These are phyloP conservation scores for Pandemis heparana DNA, from an alignment of 2,888 invertebrate species.

Conservation along the genomic window DNA sequence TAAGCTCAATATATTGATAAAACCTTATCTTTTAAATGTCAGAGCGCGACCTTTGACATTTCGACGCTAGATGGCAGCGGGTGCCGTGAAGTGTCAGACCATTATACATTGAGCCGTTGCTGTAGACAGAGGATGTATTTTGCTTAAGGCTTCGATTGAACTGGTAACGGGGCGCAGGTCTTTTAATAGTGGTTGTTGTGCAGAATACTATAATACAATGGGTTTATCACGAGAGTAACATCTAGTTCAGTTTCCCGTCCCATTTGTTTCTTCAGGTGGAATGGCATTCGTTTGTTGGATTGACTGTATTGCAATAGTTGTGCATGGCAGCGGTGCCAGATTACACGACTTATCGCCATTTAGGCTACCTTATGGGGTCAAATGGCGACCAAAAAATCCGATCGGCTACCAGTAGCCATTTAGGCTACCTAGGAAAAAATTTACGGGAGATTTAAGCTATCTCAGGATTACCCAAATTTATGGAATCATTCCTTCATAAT, in stretches of 20 bases:
- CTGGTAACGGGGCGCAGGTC: slow-evolving; percentile 45
- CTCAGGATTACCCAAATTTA: too few relatives aligned
- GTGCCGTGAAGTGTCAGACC: slow-evolving; percentile 17
- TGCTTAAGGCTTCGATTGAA: slow-evolving; percentile 28
- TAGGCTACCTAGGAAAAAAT: too few relatives aligned
- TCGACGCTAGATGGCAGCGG: slow-evolving; percentile 24
- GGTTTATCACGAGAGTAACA: slow-evolving; percentile 51
- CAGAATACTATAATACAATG: slow-evolving; percentile 53
- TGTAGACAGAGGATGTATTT: not conserved
- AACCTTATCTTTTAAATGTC: slow-evolving; percentile 35
- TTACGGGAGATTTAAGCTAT: too few relatives aligned
- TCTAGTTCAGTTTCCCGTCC: slow-evolving; percentile 43
- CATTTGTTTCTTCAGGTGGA: slow-evolving; percentile 15
- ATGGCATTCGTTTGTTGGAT: not conserved
- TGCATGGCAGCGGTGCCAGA: too few relatives aligned
- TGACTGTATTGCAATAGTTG: not conserved
- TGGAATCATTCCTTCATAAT: too few relatives aligned
- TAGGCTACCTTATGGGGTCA: too few relatives aligned
- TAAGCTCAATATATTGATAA: slow-evolving; percentile 10
- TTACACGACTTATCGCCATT: too few relatives aligned
- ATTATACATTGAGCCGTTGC: slow-evolving; percentile 7
- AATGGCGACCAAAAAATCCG: too few relatives aligned
- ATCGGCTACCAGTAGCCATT: too few relatives aligned
- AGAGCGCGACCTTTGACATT: slow-evolving; percentile 35
- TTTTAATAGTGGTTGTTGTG: slow-evolving; percentile 46